Evolutionary conservation across 2,888 invertebrate species (phyloP).

Genomic region (Tetrapedia diversipes): DNA sequence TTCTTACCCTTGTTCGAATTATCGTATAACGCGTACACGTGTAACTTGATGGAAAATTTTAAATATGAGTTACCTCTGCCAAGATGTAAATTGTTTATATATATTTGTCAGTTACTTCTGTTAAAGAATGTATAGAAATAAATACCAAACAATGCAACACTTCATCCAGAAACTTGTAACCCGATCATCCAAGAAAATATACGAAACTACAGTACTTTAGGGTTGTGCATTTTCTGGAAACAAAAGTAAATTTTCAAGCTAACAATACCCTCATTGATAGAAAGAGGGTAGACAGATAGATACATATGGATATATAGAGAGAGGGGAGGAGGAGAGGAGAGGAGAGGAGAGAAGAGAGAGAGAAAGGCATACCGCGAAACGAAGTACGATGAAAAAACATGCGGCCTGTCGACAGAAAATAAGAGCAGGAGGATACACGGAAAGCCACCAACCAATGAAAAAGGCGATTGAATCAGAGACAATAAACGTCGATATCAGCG

Average conservation of each 20-base stretch:
- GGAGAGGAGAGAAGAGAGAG: too few species aligned
- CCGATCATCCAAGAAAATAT: neutral
- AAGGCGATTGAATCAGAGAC: conserved; percentile 54
- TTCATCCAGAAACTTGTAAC: conserved; percentile 8
- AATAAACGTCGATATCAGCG: conserved; percentile 47
- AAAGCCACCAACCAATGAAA: conserved; percentile 36
- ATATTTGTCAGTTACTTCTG: conserved; percentile 19
- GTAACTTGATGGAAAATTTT: conserved; percentile 17
- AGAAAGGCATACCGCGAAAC: neutral
- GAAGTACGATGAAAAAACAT: neutral
- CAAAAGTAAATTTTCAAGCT: conserved; percentile 45
- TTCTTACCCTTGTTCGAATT: too few species aligned
- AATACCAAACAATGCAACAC: conserved; percentile 21
- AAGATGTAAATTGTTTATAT: conserved; percentile 36
- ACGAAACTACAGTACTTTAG: neutral
- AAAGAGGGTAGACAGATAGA: too few species aligned
- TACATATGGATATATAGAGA: too few species aligned
- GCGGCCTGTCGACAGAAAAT: neutral
- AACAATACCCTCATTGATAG: conserved; percentile 20
- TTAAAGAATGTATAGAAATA: conserved; percentile 21
- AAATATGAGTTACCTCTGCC: conserved; percentile 21
- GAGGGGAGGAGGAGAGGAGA: too few species aligned
- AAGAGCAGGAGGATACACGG: conserved; percentile 19
- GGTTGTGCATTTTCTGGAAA: conserved; percentile 13
- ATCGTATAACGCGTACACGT: too few species aligned